Base-by-base conservation (phyloP, 2,113 vertebrate species). In the Puffinus mauretanicus region DNA sequence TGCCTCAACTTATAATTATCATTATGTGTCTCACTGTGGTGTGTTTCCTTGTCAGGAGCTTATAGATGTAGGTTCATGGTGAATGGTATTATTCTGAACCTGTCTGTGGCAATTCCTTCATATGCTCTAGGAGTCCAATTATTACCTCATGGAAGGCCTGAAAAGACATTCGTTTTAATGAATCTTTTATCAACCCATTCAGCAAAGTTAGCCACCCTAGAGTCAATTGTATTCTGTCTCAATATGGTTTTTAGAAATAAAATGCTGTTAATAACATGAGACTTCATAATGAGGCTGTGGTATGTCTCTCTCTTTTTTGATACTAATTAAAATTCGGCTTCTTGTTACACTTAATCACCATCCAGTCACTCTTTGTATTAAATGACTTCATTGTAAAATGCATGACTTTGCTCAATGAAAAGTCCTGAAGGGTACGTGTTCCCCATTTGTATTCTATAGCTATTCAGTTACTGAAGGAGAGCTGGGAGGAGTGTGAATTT, bases 1-100 rank as follows among this genome's bases (percentile, higher is more conserved):
- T 93, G 58, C 79, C 66, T 93, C 42, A 78, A 84, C 94, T 92
- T 94, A 16, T 75, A 82, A 78, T 78, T 72, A 44, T 25, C 54
- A 17, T 91, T 70, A 8, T 62, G 80, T 94, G 87, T 93, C 40
- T 83, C 13, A 26, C 70, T 92, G 90, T 90, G 90, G 44, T 86
- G 90, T 94, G 84, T 86, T 92, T 94, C 84, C 93, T 94, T 97
- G 44, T 88, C 97, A 96, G 73, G 77, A 92, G 93, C 92, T 96
- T 89, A n/a, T 97, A 97, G 93, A 88, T 61, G n/a, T 96, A 94
- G 92, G 67, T 69, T 92, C 64, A 72, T 77, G 38, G 55, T 83
- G 87, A 90, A 78, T 55, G 73, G 89, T 82, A 92, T 95, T 96
- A 88, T 93, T 97, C 83, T 92, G 88, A 96, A 91, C 77, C 54